Evolutionary conservation across 1,140 invertebrate species (phyloP).

Genomic region (Camponotus pennsylvanicus): DNA sequence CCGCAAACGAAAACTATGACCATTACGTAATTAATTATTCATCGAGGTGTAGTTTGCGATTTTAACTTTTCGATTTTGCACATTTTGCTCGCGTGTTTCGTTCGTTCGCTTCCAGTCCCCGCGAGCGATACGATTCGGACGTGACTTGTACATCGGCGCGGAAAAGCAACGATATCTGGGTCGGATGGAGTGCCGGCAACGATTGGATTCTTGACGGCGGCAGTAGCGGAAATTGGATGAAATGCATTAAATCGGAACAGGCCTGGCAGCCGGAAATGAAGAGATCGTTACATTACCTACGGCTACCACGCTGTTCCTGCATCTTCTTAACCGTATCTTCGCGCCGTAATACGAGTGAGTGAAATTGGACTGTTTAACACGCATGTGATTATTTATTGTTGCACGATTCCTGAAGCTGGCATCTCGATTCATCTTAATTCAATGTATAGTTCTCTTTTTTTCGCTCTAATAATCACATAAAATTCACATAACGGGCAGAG

Average conservation of each 20-base stretch:
- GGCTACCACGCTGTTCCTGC: not conserved
- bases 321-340: not conserved
- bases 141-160: constrained; percentile 42
- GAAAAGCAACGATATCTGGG: constrained; percentile 57
- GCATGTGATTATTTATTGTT: constrained; percentile 30
- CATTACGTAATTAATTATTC: not conserved
- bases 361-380: constrained; percentile 47
- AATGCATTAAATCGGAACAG: constrained; percentile 73
- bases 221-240: constrained; percentile 74
- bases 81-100: not conserved
- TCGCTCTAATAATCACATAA: not conserved
- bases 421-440: constrained; percentile 9
- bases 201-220: constrained; percentile 68
- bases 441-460: not conserved
- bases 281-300: constrained; percentile 63
- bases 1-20: constrained; percentile 6
- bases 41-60: not conserved
- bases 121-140: constrained; percentile 38
- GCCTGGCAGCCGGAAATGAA: constrained; percentile 73
- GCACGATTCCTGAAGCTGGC: constrained; percentile 24
- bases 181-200: constrained; percentile 42
- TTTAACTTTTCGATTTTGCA: not conserved
- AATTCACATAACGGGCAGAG: not conserved
- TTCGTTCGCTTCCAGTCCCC: not conserved
- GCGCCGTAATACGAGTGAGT: no score